Evolutionary conservation across 1,140 invertebrate species (phyloP), one percentile per base, ranked within the genome.

Genomic region (Tetragnatha versicolor): DNA sequence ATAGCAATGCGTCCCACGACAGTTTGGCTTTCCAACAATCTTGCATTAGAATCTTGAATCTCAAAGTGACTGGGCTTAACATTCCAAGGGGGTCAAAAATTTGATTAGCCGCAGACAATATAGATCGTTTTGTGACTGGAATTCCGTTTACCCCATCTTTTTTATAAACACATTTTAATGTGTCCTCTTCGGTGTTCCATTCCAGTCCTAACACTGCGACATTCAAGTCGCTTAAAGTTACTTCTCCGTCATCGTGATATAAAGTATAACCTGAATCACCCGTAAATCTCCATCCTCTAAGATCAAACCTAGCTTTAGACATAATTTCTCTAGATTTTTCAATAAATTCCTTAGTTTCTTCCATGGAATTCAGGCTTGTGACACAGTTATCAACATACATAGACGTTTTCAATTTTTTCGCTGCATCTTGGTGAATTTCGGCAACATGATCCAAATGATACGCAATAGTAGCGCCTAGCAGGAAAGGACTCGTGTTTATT

Each of bases 381-480:
- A 69, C 47, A 42, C 66, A 69, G 35, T 69, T 69, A 22, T 69
- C 66, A 3, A 69, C 47, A 22, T 51, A 53, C n/a, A 69, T 51
- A 6, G 66, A 69, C 33, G 33, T 27, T 25, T 6, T 20, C 2
- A 69, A 22, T 35, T 51, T 69, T 7, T 33, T 7, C 31, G 66
- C 66, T n/a, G 45, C 53, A 35, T 51, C 29, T 25, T 37, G 5
- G 4, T 25, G 31, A 45, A 47, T 5, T 29, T 22, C 20, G 5
- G 63, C 37, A 29, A 47, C 63, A 17, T 69, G 3, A 53, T 49
- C n/a, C n/a, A 69, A 2, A 39, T 6, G 33, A 17, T 51, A 25
- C 22, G 12, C 20, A 5, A 69, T 3, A 14, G 66, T 51, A 9
- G 66, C 66, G 12, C 10, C 33, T 33, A 69, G 25, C 3, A 51